phyloP scores from a whole-genome alignment of 2,113 vertebrate genomes.

The Alligator sinensis region DNA sequence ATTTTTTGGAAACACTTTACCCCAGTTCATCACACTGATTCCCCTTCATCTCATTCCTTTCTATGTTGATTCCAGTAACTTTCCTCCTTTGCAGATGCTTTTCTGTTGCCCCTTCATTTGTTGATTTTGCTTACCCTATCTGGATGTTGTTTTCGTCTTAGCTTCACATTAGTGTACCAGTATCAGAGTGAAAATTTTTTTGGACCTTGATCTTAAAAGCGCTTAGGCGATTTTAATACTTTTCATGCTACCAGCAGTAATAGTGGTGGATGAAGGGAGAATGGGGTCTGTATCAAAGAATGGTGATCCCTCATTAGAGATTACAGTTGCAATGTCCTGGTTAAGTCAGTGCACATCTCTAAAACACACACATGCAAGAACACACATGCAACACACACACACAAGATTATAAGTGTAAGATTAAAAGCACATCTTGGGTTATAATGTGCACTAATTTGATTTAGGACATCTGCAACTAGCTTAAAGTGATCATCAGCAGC shows the following conservation, averaged over 20 bases:
- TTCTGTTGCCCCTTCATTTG: rapidly evolving
- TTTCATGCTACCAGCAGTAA: background rate
- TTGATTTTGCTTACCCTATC: background rate
- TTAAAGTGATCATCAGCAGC: no score
- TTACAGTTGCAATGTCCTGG: background rate
- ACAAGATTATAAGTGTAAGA: no score
- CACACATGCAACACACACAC: no score
- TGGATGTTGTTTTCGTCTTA: background rate
- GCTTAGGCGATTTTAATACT: background rate
- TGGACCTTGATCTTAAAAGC: background rate
- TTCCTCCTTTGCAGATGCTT: background rate
- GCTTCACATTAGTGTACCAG: background rate
- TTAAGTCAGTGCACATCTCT: background rate
- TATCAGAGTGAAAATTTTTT: background rate
- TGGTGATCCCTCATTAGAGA: background rate
- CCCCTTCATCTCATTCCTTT: background rate
- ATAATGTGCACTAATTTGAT: no score
- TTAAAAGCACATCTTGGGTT: no score
- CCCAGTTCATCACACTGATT: rapidly evolving
- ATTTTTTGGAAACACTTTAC: background rate
- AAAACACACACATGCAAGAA: background rate
- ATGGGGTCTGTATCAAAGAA: background rate
- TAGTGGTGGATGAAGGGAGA: background rate
- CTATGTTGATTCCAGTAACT: background rate
- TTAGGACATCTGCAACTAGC: no score